Conservation (phyloP, 2,888 invertebrate species). For the Megalurothrips usitatus region DNA sequence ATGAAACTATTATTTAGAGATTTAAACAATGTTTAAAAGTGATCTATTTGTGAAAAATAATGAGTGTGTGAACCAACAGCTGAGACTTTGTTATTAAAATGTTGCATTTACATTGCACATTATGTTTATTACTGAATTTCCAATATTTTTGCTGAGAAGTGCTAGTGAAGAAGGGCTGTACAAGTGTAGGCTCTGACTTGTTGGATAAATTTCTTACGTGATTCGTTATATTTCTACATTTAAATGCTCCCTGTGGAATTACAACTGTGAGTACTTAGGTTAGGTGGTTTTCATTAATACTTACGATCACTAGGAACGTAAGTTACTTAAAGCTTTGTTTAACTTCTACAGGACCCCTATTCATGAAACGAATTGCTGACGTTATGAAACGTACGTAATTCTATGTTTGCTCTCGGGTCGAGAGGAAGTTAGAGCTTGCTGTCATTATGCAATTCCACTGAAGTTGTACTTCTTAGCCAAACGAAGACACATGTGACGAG, state of each 20-base stretch:
- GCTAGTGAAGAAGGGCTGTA: neutral
- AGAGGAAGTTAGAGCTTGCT: neutral
- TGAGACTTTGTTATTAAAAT: slow-evolving; percentile 12
- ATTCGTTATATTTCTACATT: neutral
- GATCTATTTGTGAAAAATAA: slow-evolving; percentile 10
- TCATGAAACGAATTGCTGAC: neutral
- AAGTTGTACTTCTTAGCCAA: slow-evolving; percentile 20
- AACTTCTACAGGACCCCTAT: slow-evolving; percentile 2
- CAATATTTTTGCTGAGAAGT: slow-evolving; percentile 13
- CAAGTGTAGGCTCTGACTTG: neutral
- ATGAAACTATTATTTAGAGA: slow-evolving; percentile 9
- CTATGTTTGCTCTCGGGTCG: neutral
- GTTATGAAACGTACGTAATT: neutral
- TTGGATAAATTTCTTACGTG: neutral
- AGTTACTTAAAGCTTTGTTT: neutral
- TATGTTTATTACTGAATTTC: slow-evolving; percentile 8
- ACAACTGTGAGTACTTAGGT: neutral
- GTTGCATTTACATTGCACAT: slow-evolving; percentile 20
- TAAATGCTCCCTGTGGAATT: neutral
- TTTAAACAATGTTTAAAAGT: slow-evolving; percentile 13
- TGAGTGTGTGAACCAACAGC: neutral
- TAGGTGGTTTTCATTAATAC: neutral
- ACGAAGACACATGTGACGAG: slow-evolving; percentile 20
- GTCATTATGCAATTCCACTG: neutral
- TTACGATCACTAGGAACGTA: neutral